Conservation (phyloP, 1,140 invertebrate genomes). For the Diorhabda elongata region DNA sequence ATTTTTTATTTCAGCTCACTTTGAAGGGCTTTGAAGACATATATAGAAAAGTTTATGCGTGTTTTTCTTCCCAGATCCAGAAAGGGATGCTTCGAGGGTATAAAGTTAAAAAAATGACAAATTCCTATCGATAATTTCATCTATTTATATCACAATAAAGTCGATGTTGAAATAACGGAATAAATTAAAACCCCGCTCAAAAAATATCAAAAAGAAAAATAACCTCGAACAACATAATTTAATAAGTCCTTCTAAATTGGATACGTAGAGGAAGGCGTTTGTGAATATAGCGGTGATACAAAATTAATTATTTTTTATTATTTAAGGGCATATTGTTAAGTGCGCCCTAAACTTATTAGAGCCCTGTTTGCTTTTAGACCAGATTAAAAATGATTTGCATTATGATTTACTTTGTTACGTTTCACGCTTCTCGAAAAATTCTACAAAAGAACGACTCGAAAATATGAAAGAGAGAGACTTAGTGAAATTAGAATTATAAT, state of each 20-base stretch:
- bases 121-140: no score
- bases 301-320: conserved; percentile 22
- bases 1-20: not conserved
- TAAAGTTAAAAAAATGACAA: no score
- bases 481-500: conserved; percentile 30
- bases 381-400: conserved; percentile 37
- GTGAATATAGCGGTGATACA: conserved; percentile 10
- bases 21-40: no score
- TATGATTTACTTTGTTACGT: conserved; percentile 28
- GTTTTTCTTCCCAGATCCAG: no score
- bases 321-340: conserved; percentile 15
- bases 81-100: no score
- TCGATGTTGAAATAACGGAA: no score
- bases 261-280: conserved; percentile 4
- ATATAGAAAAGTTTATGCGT: no score
- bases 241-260: conserved; percentile 23
- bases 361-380: conserved; percentile 31
- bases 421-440: conserved; percentile 24
- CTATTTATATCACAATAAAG: no score
- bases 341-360: conserved; percentile 23
- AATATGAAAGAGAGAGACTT: conserved; percentile 23
- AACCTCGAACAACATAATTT: conserved; percentile 19
- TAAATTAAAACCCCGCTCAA: not conserved
- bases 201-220: not conserved
- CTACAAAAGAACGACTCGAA: conserved; percentile 20